Evolutionary conservation across 1,140 invertebrate genomes (phyloP).

Genomic region (Tetramorium simillimum): DNA sequence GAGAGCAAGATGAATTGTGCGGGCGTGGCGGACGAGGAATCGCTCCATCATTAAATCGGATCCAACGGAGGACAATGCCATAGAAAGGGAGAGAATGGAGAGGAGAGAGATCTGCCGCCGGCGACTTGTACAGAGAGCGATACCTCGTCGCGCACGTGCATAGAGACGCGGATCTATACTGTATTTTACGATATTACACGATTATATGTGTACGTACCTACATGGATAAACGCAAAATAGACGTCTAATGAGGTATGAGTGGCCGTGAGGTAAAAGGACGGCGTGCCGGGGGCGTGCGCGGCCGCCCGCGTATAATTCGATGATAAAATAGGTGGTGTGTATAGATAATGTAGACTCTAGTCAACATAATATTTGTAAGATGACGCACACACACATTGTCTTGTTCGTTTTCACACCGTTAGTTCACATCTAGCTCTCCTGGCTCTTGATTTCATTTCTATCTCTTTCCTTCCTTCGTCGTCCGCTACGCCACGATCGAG

Average conservation of each 20-base stretch:
- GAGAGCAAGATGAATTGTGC: slow-evolving; percentile 17
- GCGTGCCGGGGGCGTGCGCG: neutral
- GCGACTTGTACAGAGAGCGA: slow-evolving; percentile 33
- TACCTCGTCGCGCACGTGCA: slow-evolving; percentile 21
- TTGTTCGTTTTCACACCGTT: slow-evolving; percentile 42
- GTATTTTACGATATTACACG: slow-evolving; percentile 70
- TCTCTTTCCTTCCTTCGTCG: slow-evolving; percentile 35
- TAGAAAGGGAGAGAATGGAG: neutral
- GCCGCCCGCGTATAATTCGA: slow-evolving; percentile 64
- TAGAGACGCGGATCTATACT: slow-evolving; percentile 53
- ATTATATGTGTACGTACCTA: slow-evolving; percentile 72
- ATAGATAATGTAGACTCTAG: slow-evolving; percentile 81
- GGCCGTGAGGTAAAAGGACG: neutral
- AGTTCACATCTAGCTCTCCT: slow-evolving; percentile 40
- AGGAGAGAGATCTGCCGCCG: neutral
- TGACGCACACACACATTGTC: slow-evolving; percentile 68
- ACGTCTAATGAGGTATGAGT: slow-evolving; percentile 31
- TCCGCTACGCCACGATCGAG: slow-evolving; percentile 24
- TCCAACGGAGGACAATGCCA: neutral
- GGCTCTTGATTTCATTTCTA: neutral
- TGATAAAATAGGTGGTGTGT: slow-evolving; percentile 73
- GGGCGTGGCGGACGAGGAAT: slow-evolving; percentile 39
- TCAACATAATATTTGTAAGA: slow-evolving; percentile 79
- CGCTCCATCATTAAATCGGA: slow-evolving; percentile 23
- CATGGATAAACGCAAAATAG: slow-evolving; percentile 51